Percentiles rank a stretch among this genome's conserved stretches.
Conservation (phyloP, 2,888 invertebrate genomes). For the Linnaemya vulpina region DNA sequence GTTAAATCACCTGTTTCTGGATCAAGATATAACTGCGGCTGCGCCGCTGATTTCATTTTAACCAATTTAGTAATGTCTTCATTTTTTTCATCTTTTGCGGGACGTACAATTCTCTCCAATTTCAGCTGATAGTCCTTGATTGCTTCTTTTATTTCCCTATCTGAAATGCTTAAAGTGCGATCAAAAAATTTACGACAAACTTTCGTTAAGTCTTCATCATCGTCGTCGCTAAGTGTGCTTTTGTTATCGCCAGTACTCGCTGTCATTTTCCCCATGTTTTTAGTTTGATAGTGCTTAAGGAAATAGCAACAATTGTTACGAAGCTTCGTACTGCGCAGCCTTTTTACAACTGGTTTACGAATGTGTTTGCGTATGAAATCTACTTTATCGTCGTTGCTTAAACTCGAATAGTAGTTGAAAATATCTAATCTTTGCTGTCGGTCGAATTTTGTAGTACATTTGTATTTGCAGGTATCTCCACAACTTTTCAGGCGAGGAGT, state of each 20-base stretch:
- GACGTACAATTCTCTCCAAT: slow-evolving; percentile 25
- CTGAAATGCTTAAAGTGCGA: slow-evolving; percentile 53
- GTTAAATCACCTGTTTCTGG: slow-evolving; percentile 54
- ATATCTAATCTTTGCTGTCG: slow-evolving; percentile 60
- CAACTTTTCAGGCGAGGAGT: slow-evolving; percentile 60
- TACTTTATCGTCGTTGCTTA: slow-evolving; percentile 57
- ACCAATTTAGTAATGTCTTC: not conserved
- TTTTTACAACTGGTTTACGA: slow-evolving; percentile 47
- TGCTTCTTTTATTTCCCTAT: slow-evolving; percentile 62
- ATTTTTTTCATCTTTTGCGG: not conserved
- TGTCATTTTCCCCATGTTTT: not conserved
- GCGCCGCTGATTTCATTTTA: not conserved
- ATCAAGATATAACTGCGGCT: slow-evolving; percentile 47
- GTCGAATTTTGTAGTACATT: slow-evolving; percentile 64
- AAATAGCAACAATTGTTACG: slow-evolving; percentile 69
- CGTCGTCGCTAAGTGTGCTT: not conserved
- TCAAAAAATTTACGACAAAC: slow-evolving; percentile 72
- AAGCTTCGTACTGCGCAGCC: slow-evolving; percentile 40
- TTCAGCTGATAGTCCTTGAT: slow-evolving; percentile 65
- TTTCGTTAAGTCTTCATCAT: slow-evolving; percentile 42
- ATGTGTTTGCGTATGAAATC: slow-evolving; percentile 63
- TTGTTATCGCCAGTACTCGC: not conserved
- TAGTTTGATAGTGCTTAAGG: slow-evolving; percentile 47
- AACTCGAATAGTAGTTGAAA: slow-evolving; percentile 68
- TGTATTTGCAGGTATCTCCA: slow-evolving; percentile 68